Conservation (phyloP, 2,888 invertebrate genomes). For the Melanophora roralis region DNA sequence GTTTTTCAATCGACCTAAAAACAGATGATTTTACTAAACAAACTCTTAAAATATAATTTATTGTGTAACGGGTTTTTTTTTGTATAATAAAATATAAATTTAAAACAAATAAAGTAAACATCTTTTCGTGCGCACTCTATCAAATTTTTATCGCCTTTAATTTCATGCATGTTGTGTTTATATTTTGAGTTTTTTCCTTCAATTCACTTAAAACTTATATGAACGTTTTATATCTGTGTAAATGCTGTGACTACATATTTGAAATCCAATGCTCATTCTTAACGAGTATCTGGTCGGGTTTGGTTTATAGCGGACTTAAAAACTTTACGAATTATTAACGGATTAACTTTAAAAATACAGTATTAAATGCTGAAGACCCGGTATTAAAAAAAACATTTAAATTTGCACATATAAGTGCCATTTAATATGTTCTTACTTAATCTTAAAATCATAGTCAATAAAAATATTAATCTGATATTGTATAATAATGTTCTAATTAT, state of each 20-base stretch:
- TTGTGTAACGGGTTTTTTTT: too few relatives aligned
- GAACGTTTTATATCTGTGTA: conserved; percentile 12
- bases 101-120: too few relatives aligned
- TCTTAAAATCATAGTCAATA: not conserved
- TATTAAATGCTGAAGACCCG: conserved; percentile 5
- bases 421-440: not conserved
- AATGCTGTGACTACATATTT: conserved; percentile 38
- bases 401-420: not conserved
- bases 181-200: conserved; percentile 33
- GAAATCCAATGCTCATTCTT: conserved; percentile 62
- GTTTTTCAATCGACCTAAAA: too few relatives aligned
- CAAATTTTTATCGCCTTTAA: conserved; percentile 56
- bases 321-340: not conserved
- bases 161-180: conserved; percentile 35
- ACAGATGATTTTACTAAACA: too few relatives aligned
- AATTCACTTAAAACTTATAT: conserved; percentile 27
- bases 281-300: conserved; percentile 61
- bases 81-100: too few relatives aligned
- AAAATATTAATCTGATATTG: too few relatives aligned
- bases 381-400: conserved; percentile 14
- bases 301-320: conserved; percentile 51
- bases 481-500: not conserved
- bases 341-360: conserved; percentile 29
- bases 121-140: too few relatives aligned
- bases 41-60: too few relatives aligned